Evolutionary conservation across 2,797 vertebrate species (phyloP).

Genomic region (Sphenopsis melanotis): DNA sequence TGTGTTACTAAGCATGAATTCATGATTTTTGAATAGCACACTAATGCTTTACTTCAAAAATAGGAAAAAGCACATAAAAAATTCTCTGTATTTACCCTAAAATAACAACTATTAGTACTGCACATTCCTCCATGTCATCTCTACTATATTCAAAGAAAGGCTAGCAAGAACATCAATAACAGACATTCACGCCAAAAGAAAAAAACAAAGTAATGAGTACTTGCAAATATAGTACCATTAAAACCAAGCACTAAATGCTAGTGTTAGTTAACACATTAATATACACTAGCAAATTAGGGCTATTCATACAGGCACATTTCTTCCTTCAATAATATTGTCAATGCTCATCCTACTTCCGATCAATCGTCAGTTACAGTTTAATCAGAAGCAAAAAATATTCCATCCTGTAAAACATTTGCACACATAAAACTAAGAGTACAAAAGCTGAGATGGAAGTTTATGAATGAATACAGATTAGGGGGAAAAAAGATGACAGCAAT

Average conservation of each 20-base stretch:
- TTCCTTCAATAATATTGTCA: neutral
- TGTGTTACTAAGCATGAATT: neutral
- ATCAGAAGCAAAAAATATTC: neutral
- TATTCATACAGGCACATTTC: neutral
- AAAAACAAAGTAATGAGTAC: neutral
- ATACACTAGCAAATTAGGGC: neutral
- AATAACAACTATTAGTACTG: slow-evolving; percentile 20
- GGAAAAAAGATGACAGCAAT: neutral
- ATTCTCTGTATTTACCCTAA: neutral
- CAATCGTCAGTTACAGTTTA: neutral
- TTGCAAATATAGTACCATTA: slow-evolving; percentile 1
- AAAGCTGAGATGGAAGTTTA: slow-evolving; percentile 28
- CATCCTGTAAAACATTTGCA: slow-evolving; percentile 7
- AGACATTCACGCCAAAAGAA: neutral
- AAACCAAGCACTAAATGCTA: slow-evolving; percentile 8
- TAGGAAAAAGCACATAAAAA: neutral
- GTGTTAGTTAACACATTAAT: neutral
- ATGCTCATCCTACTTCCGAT: neutral
- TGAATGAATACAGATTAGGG: neutral
- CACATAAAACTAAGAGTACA: neutral
- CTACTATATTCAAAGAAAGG: neutral
- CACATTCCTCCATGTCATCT: neutral
- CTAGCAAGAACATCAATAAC: neutral
- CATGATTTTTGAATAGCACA: neutral
- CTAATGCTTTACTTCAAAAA: slow-evolving; percentile 5